phyloP scores from a whole-genome alignment of 2,797 vertebrate species.

The Halcyon chelicuti region DNA sequence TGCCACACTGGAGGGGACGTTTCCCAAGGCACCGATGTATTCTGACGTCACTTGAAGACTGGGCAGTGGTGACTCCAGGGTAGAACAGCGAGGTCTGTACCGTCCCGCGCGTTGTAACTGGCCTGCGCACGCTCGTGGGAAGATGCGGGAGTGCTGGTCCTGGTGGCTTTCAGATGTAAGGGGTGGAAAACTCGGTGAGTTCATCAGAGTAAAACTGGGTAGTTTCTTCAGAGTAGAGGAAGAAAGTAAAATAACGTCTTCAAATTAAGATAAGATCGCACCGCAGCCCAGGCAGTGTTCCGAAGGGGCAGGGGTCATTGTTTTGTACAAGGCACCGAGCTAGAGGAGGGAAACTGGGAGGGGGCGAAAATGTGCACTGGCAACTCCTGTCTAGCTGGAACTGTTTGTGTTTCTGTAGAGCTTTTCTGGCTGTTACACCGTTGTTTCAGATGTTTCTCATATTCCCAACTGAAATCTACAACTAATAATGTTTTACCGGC shows the following conservation, averaged over 20 bases:
- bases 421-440: background rate
- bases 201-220: background rate
- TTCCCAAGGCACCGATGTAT: fast-evolving
- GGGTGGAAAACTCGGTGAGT: background rate
- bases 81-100: background rate
- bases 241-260: background rate
- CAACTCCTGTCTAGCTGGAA: background rate
- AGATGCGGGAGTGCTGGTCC: background rate
- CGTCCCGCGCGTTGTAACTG: fast-evolving
- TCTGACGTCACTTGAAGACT: background rate
- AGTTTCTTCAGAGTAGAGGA: background rate
- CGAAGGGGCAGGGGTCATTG: background rate
- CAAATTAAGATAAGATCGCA: background rate
- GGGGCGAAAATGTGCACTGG: background rate
- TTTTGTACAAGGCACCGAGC: background rate
- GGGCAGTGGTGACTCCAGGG: background rate
- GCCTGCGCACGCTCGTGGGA: background rate
- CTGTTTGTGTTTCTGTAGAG: background rate
- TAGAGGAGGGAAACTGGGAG: background rate
- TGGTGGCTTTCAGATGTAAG: background rate
- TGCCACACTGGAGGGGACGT: background rate
- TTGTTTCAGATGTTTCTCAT: slow-evolving; percentile 27
- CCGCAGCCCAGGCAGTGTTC: background rate
- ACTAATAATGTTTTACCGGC: background rate
- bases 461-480: background rate